Conservation (phyloP, 2,797 vertebrate genomes). For the Sciurus vulgaris region DNA sequence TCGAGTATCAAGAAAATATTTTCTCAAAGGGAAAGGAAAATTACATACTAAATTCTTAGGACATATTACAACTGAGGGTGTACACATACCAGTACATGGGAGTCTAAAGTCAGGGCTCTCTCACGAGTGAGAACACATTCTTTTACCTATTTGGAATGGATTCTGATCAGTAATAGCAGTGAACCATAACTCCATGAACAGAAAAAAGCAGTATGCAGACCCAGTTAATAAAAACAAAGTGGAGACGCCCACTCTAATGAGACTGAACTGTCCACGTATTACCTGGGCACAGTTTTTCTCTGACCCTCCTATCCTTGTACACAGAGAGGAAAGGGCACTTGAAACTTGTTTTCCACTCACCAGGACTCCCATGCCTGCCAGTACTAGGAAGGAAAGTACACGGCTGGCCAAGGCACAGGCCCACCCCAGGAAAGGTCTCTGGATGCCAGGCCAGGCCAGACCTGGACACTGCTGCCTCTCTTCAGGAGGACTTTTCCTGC, state of each 20-base stretch:
- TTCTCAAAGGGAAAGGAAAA: conserved; percentile 10
- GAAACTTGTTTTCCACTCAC: not conserved
- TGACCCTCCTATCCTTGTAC: not conserved
- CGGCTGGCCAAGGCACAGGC: not conserved
- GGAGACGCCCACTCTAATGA: not conserved
- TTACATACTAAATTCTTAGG: not conserved
- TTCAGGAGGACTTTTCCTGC: not conserved
- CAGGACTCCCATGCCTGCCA: not conserved
- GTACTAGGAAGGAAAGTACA: not conserved
- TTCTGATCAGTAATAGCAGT: not conserved
- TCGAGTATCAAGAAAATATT: not conserved
- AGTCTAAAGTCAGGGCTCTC: not conserved
- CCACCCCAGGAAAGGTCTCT: not conserved
- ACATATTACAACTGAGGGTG: not conserved
- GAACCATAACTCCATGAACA: not conserved
- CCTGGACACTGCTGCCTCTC: not conserved
- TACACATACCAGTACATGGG: not conserved
- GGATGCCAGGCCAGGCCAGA: not conserved
- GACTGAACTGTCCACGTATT: not conserved
- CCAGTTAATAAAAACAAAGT: not conserved
- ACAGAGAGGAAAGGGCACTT: not conserved
- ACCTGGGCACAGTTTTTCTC: not conserved
- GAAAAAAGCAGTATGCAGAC: not conserved
- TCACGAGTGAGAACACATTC: not conserved
- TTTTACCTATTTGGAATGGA: not conserved